Evolutionary conservation across 2,797 vertebrate species (phyloP).

Genomic region (Trachops cirrhosus): DNA sequence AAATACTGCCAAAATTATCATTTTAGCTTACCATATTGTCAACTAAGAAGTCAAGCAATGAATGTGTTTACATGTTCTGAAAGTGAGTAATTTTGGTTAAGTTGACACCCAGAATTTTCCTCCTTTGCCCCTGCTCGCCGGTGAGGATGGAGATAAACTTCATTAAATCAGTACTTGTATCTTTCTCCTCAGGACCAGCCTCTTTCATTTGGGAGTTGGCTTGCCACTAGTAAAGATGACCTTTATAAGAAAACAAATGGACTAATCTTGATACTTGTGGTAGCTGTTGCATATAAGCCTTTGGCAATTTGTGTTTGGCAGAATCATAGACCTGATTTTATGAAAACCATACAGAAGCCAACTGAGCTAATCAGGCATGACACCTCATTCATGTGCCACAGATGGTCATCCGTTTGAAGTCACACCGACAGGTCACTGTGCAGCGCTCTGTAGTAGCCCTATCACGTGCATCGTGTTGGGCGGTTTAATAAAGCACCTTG

Average conservation of each 20-base stretch:
- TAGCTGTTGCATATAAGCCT: not conserved
- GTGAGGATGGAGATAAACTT: not conserved
- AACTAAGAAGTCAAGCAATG: constrained; percentile 62
- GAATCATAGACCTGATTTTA: not conserved
- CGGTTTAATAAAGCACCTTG: not conserved
- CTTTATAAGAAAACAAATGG: not conserved
- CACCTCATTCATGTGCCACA: not conserved
- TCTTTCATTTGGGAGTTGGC: not conserved
- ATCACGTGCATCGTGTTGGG: not conserved
- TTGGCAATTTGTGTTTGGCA: constrained; percentile 13
- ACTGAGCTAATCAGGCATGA: not conserved
- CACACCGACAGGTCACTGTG: not conserved
- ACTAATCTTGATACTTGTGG: not conserved
- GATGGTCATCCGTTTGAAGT: not conserved
- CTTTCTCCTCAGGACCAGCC: not conserved
- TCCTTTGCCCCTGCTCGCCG: not conserved
- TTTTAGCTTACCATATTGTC: constrained; percentile 55
- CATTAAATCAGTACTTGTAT: not conserved
- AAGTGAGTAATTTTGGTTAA: constrained; percentile 32
- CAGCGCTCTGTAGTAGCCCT: not conserved
- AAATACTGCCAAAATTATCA: constrained; percentile 48
- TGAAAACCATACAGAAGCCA: not conserved
- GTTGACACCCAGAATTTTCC: not conserved
- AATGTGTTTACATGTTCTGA: constrained; percentile 29
- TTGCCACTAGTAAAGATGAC: not conserved